Evolutionary conservation across 2,113 vertebrate genomes (phyloP), one percentile per base, ranked within the genome.

Genomic region (Cnemophilus loriae): DNA sequence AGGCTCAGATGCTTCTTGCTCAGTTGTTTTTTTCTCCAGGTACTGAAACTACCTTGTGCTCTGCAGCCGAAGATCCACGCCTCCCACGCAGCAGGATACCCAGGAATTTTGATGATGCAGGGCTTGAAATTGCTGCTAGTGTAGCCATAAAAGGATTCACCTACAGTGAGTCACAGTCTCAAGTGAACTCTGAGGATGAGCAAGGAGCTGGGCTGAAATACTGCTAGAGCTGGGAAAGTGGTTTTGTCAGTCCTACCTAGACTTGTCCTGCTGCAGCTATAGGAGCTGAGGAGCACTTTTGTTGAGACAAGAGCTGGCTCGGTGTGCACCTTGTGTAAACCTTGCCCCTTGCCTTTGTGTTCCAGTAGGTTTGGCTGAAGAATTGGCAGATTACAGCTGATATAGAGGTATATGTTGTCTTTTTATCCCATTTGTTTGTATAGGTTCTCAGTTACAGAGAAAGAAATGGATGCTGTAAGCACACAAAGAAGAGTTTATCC

Each of bases 391-490:
- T 91, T 85, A 57, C 56, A 80, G 55, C n/a, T 74, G 79, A 85
- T 95, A 96, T 63, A 12, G 28, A 73, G 44, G 55, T 85, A 42
- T 74, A 83, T n/a, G 39, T 77, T 75, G 75, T 68, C 56, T 83
- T 92, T 92, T 52, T 44, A 59, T 67, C 30, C 32, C 47, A 23
- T 70, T 87, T 94, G 50, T 96, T 91, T 90, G 55, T 44, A 52
- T 77, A 90, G 56, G 75, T 71, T 94, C 84, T 88, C 88, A 90
- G 83, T 94, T 95, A 96, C 83, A 91, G 79, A 94, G 82, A 86
- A 93, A 92, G 77, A 88, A 90, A 88, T 71, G 42, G 85, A 71
- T 80, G 59, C 76, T 81, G 79, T 63, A 93, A 92, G 76, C 42
- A 46, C 42, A 88, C 76, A 93, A 90, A 87, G 91, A 87, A 69